These are phyloP conservation scores for Propithecus coquereli DNA, from an alignment of 2,113 vertebrate genomes.

Conservation along the genomic window DNA sequence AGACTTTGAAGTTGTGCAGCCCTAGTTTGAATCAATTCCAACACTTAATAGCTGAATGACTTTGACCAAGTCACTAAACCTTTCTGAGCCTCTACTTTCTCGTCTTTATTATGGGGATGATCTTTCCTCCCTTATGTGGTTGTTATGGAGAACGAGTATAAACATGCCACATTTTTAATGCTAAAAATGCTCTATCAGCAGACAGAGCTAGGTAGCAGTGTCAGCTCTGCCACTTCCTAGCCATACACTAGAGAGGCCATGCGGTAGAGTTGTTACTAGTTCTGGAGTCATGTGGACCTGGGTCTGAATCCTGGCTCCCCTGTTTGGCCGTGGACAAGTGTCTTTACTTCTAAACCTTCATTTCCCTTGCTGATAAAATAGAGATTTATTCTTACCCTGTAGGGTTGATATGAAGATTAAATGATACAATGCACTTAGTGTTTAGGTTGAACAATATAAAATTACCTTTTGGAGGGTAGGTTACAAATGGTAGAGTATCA, in stretches of 20 bases:
- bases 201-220: not conserved
- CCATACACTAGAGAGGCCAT: not conserved
- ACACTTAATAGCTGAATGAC: not conserved
- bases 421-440: not conserved
- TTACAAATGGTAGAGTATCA: conserved; percentile 3
- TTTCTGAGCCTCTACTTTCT: not conserved
- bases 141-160: not conserved
- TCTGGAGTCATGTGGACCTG: not conserved
- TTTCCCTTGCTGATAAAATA: not conserved
- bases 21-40: not conserved
- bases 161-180: not conserved
- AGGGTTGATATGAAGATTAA: not conserved
- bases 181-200: not conserved
- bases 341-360: not conserved
- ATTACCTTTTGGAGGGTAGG: not conserved
- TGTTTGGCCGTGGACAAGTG: not conserved
- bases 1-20: not conserved
- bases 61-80: not conserved
- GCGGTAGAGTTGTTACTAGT: not conserved
- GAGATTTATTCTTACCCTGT: not conserved
- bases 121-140: not conserved
- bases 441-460: not conserved
- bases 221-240: not conserved
- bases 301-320: not conserved
- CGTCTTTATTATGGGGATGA: not conserved